phyloP scores from a whole-genome alignment of 2,888 invertebrate genomes.

The Conistra vaccinii region DNA sequence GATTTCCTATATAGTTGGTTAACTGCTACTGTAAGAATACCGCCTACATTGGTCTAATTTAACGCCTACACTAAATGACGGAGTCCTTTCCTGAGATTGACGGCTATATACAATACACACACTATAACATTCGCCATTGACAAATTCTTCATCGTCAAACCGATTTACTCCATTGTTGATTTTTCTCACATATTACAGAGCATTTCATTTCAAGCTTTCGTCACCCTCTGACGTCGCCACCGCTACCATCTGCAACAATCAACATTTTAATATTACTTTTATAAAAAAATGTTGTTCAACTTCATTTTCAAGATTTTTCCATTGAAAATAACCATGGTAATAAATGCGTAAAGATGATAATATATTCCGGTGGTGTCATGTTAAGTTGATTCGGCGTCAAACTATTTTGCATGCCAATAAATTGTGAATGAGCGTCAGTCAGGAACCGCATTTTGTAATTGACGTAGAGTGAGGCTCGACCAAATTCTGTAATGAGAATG shows the following conservation, averaged over 20 bases:
- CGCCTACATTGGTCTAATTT: conserved; percentile 47
- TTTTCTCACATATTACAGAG: conserved; percentile 14
- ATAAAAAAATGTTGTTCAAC: neutral
- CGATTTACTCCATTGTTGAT: conserved; percentile 21
- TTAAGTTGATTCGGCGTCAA: conserved; percentile 67
- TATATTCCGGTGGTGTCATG: conserved; percentile 64
- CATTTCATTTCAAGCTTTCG: conserved; percentile 7
- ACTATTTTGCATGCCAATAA: conserved; percentile 70
- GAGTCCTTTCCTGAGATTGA: conserved; percentile 47
- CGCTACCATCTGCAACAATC: neutral
- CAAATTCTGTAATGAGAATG: conserved; percentile 67
- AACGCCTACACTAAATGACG: conserved; percentile 42
- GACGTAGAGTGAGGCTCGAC: conserved; percentile 59
- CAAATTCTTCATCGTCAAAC: conserved; percentile 37
- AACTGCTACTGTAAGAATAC: conserved; percentile 26
- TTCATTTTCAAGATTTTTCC: neutral
- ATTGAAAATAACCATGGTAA: conserved; percentile 13
- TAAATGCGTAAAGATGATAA: conserved; percentile 44
- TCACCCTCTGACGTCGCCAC: too few relatives aligned
- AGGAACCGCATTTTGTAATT: conserved; percentile 58
- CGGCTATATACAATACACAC: neutral
- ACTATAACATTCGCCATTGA: conserved; percentile 29
- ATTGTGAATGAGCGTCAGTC: conserved; percentile 53
- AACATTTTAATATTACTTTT: neutral
- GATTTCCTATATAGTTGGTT: conserved; percentile 46